Percentiles rank a stretch among this genome's conserved stretches.
Conservation (phyloP, 2,888 invertebrate species). For the Iselma pallidipennis region DNA sequence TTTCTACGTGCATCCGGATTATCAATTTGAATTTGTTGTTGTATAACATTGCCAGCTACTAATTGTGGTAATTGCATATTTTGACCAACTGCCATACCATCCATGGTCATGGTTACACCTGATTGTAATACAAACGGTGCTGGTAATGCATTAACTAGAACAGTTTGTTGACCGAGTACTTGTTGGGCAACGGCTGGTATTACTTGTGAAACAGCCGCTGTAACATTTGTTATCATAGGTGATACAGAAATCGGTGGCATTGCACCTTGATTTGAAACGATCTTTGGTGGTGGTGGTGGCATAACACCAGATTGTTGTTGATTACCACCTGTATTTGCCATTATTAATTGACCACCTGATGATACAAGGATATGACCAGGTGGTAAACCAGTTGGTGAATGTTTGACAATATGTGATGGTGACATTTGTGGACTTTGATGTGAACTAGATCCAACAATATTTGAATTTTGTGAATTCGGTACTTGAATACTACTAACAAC, state of each 20-base stretch:
- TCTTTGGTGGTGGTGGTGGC: slow-evolving; percentile 61
- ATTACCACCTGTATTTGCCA: slow-evolving; percentile 61
- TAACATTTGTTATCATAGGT: slow-evolving; percentile 67
- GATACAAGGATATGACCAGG: slow-evolving; percentile 77
- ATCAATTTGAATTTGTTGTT: slow-evolving; percentile 61
- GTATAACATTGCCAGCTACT: slow-evolving; percentile 66
- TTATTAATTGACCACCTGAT: slow-evolving; percentile 74
- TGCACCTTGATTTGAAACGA: slow-evolving; percentile 52
- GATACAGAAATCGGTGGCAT: slow-evolving; percentile 67
- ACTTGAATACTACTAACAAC: slow-evolving; percentile 72
- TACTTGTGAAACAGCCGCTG: slow-evolving; percentile 67
- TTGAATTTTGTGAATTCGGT: slow-evolving; percentile 54
- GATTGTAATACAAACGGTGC: slow-evolving; percentile 80
- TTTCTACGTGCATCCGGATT: slow-evolving; percentile 59
- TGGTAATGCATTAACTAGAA: slow-evolving; percentile 79
- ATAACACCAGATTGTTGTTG: slow-evolving; percentile 62
- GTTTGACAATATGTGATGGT: slow-evolving; percentile 56
- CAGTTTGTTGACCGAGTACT: slow-evolving; percentile 75
- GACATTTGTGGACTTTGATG: slow-evolving; percentile 53
- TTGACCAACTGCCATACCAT: slow-evolving; percentile 64
- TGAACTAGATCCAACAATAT: slow-evolving; percentile 31
- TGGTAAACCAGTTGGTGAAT: slow-evolving; percentile 58
- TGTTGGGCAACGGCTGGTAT: slow-evolving; percentile 67
- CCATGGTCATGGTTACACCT: slow-evolving; percentile 72
- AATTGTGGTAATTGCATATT: slow-evolving; percentile 72